Evolutionary conservation across 1,140 invertebrate species (phyloP).

Genomic region (Eupeodes corollae): DNA sequence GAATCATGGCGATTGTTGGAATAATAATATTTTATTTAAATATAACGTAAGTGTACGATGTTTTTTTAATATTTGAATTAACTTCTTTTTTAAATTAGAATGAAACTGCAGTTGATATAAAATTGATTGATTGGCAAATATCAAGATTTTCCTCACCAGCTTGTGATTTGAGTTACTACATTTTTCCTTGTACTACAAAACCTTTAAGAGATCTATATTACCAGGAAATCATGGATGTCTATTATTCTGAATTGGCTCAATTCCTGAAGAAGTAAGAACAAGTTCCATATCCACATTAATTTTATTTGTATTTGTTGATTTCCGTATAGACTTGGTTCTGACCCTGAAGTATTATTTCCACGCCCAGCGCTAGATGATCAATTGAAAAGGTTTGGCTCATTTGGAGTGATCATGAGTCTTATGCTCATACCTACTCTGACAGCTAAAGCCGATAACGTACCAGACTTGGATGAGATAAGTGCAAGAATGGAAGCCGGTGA

Average conservation of each 20-base stretch:
- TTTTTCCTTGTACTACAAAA: slow-evolving; percentile 43
- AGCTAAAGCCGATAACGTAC: slow-evolving; percentile 19
- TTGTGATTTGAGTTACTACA: slow-evolving; percentile 45
- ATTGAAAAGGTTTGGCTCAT: slow-evolving; percentile 26
- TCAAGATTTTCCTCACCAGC: slow-evolving; percentile 44
- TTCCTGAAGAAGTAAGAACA: slow-evolving; percentile 19
- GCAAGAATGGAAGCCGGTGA: not conserved
- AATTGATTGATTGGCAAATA: slow-evolving; percentile 46
- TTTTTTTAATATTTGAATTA: slow-evolving; percentile 1
- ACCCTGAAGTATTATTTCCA: slow-evolving; percentile 39
- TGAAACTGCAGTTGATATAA: slow-evolving; percentile 30
- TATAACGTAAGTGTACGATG: slow-evolving; percentile 21
- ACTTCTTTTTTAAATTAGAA: slow-evolving; percentile 14
- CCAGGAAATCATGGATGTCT: slow-evolving; percentile 41
- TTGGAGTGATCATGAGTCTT: slow-evolving; percentile 30
- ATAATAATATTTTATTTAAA: slow-evolving; percentile 44
- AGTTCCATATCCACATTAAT: not conserved
- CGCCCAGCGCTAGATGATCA: slow-evolving; percentile 33
- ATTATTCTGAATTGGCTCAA: slow-evolving; percentile 40
- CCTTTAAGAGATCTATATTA: slow-evolving; percentile 39
- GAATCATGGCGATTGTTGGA: slow-evolving; percentile 46
- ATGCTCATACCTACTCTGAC: slow-evolving; percentile 33
- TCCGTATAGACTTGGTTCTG: slow-evolving; percentile 33
- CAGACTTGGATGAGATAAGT: slow-evolving; percentile 16
- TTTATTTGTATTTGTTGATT: not conserved